phyloP scores from a whole-genome alignment of 64 coral and sea anemone species.

The Anthopleura sola region DNA sequence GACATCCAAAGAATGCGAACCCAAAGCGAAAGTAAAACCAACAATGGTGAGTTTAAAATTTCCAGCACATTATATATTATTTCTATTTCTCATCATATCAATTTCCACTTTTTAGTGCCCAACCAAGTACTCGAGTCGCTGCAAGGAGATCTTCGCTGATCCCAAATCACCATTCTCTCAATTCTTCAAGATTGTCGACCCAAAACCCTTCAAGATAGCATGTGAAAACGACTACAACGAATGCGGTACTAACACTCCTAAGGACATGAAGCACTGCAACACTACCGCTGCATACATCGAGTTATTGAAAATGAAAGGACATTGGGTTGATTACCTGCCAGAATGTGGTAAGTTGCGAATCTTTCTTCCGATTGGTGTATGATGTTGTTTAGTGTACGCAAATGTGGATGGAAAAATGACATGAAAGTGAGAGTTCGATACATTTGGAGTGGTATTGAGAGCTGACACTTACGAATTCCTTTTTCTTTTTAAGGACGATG shows the following conservation, averaged over 20 bases:
- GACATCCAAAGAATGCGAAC: conserved; percentile 40
- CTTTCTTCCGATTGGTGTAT: no score
- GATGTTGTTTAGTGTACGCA: no score
- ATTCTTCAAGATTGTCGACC: conserved; percentile 74
- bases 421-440: no score
- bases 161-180: conserved; percentile 56
- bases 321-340: conserved; percentile 68
- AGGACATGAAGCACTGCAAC: conserved; percentile 90
- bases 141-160: conserved; percentile 74
- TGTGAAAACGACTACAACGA: conserved; percentile 73
- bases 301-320: conserved; percentile 66
- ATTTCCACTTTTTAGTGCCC: background rate
- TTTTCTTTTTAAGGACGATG: conserved; percentile 60
- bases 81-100: background rate
- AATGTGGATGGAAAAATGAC: no score
- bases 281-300: conserved; percentile 86
- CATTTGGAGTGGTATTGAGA: no score
- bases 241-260: conserved; percentile 54
- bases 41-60: conserved; percentile 14
- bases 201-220: conserved; percentile 73
- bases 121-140: conserved; percentile 29
- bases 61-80: background rate
- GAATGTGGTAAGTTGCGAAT: conserved; percentile 76
- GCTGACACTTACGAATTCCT: background rate
- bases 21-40: background rate